These are phyloP conservation scores for Melanocharis versteri DNA, from an alignment of 2,113 vertebrate genomes.

Conservation along the genomic window DNA sequence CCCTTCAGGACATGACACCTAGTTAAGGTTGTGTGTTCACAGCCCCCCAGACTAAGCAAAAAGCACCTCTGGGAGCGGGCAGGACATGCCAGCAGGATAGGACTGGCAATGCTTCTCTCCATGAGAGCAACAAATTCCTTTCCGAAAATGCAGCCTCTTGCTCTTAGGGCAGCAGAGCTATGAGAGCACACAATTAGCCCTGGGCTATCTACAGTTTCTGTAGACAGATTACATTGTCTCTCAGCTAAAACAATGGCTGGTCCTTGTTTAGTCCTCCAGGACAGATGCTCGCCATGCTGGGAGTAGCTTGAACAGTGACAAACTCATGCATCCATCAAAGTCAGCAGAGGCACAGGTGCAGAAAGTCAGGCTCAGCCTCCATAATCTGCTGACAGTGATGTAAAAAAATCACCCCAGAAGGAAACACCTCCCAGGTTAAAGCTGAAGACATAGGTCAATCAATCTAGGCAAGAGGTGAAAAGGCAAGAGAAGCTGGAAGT, in stretches of 20 bases:
- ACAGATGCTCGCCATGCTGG: neutral
- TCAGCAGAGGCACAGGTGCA: neutral
- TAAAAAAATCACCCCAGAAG: neutral
- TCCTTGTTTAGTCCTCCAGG: neutral
- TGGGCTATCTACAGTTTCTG: neutral
- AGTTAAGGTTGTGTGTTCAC: neutral
- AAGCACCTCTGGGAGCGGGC: neutral
- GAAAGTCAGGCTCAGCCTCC: neutral
- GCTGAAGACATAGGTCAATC: neutral
- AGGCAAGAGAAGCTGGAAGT: neutral
- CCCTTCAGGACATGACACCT: neutral
- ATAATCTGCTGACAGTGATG: neutral
- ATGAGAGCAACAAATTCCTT: neutral
- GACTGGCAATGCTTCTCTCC: neutral
- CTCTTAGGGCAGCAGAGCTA: neutral
- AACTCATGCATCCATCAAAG: neutral
- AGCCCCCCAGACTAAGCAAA: neutral
- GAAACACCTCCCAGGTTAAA: neutral
- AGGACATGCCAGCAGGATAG: rapidly evolving
- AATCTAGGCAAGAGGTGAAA: neutral
- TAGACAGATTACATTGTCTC: neutral
- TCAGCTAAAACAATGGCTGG: neutral
- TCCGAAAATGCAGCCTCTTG: neutral
- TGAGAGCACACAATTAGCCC: neutral
- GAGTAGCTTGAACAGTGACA: neutral